A percentile compares a stretch with the other conserved stretches of the same genome.
Evolutionary conservation across 2,888 invertebrate species (phyloP).

Genomic region (Agapostemon virescens): DNA sequence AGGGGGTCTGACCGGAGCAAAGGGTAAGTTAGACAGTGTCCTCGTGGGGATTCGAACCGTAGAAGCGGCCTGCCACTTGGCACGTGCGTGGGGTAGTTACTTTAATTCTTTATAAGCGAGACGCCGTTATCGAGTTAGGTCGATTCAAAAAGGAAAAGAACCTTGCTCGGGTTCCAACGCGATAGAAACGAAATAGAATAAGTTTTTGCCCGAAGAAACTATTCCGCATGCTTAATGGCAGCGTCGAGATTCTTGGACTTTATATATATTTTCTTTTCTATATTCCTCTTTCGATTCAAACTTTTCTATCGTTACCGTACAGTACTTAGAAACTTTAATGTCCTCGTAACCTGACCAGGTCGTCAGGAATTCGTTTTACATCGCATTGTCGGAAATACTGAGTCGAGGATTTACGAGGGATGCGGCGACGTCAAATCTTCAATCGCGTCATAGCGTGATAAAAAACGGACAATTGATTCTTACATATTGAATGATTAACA

Average conservation of each 20-base stretch:
- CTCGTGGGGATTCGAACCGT: conserved; percentile 60
- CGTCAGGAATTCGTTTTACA: too few relatives aligned
- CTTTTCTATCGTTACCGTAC: too few relatives aligned
- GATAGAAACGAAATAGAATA: conserved; percentile 44
- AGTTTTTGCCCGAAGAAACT: conserved; percentile 24
- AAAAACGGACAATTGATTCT: too few relatives aligned
- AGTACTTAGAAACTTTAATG: too few relatives aligned
- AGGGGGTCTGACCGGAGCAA: conserved; percentile 37
- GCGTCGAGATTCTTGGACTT: conserved; percentile 43
- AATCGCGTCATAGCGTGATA: too few relatives aligned
- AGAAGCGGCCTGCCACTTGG: conserved; percentile 56
- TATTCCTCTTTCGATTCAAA: neutral
- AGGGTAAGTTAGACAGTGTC: conserved; percentile 56
- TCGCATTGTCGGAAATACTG: too few relatives aligned
- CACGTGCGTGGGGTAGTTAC: conserved; percentile 65
- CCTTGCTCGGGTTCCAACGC: conserved; percentile 20
- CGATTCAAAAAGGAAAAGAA: conserved; percentile 28
- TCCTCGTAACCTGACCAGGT: too few relatives aligned
- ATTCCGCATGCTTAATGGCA: conserved; percentile 16
- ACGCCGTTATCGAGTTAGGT: conserved; percentile 69
- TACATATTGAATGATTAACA: too few relatives aligned
- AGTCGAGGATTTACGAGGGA: too few relatives aligned
- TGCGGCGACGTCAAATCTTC: too few relatives aligned
- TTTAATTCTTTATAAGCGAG: conserved; percentile 73
- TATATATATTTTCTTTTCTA: conserved; percentile 33